Conservation (phyloP, 2,797 vertebrate species). For the Capromys pilorides region DNA sequence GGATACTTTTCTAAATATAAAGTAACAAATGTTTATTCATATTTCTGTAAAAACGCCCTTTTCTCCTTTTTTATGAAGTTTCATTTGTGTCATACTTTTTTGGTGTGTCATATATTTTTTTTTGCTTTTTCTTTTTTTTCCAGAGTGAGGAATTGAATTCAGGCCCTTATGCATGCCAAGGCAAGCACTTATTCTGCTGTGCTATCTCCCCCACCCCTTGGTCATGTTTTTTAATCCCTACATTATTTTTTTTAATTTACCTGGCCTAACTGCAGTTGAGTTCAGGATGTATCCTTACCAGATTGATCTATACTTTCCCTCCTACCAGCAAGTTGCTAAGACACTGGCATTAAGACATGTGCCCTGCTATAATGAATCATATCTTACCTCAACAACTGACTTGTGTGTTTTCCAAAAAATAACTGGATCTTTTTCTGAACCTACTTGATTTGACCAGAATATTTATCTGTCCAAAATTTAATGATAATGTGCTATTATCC, state of each 20-base stretch:
- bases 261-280: background rate
- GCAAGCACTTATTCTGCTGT: no score
- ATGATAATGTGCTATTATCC: background rate
- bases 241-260: background rate
- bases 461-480: background rate
- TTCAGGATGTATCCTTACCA: background rate
- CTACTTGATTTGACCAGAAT: background rate
- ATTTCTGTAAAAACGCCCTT: constrained; percentile 37
- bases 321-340: background rate
- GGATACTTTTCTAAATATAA: constrained; percentile 56
- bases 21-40: constrained; percentile 46
- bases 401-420: background rate
- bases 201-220: no score
- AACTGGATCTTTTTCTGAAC: background rate
- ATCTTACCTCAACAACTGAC: background rate
- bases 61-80: background rate
- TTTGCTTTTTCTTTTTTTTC: no score
- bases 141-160: no score
- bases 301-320: background rate
- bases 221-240: background rate
- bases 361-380: background rate
- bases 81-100: no score
- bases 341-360: background rate
- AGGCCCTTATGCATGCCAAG: no score
- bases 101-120: no score